Evolutionary conservation across 2,888 invertebrate genomes (phyloP).

Genomic region (Cephus spinipes): DNA sequence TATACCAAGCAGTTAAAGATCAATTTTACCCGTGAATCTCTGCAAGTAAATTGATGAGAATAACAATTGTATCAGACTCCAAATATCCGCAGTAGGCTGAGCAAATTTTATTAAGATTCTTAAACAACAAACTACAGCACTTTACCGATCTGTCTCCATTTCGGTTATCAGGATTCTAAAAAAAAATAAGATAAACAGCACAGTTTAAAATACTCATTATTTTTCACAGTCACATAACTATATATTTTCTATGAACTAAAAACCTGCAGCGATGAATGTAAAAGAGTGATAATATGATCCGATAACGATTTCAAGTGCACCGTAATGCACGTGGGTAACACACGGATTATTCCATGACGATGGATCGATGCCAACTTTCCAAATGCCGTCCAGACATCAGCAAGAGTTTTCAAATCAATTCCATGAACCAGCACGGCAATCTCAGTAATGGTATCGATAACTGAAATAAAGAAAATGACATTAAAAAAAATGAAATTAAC

Average conservation of each 20-base stretch:
- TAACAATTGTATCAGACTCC: conserved; percentile 34
- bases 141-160: conserved; percentile 44
- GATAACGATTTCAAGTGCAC: conserved; percentile 39
- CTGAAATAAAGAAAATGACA: conserved; percentile 26
- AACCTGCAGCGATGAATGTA: conserved; percentile 36
- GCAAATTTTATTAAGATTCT: conserved; percentile 52
- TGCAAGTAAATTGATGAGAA: conserved; percentile 41
- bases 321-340: conserved; percentile 28
- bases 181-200: conserved; percentile 16
- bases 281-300: conserved; percentile 29
- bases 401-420: conserved; percentile 51
- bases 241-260: conserved; percentile 21
- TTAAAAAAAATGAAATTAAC: not conserved
- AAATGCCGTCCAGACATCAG: conserved; percentile 54
- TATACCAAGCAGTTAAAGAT: not conserved
- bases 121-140: conserved; percentile 46
- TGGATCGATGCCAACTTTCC: conserved; percentile 45
- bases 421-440: conserved; percentile 46
- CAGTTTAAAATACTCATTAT: conserved; percentile 18
- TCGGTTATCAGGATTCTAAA: conserved; percentile 36
- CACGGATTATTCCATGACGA: conserved; percentile 31
- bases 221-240: conserved; percentile 17
- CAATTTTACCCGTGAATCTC: conserved; percentile 24
- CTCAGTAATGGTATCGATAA: conserved; percentile 46
- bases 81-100: conserved; percentile 41